These are phyloP conservation scores for Drosophila tani DNA, from an alignment of 1,140 invertebrate species.

Conservation along the genomic window DNA sequence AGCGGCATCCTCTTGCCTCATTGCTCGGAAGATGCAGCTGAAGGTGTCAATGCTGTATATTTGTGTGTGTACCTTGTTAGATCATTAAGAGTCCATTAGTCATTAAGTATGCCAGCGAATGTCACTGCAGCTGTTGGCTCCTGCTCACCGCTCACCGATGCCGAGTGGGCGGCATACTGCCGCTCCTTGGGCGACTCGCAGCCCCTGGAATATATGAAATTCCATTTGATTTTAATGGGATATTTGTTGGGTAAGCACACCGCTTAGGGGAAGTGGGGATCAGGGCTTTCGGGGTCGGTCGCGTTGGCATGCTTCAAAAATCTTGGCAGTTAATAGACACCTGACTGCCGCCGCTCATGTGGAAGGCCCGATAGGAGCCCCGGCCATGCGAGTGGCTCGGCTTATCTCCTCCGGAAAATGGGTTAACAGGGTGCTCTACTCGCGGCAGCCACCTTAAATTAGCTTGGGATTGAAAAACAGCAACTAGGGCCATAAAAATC, in stretches of 20 bases:
- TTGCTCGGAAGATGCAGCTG: conserved; percentile 61
- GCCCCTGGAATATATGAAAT: conserved; percentile 57
- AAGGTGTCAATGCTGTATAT: conserved; percentile 56
- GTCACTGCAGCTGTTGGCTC: conserved; percentile 50
- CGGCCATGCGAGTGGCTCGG: conserved; percentile 38
- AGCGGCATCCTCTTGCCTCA: conserved; percentile 59
- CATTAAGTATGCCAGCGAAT: conserved; percentile 67
- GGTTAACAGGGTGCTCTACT: conserved; percentile 30
- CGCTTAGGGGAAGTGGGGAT: conserved; percentile 1
- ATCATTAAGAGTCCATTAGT: conserved; percentile 82
- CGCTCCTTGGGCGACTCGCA: not conserved
- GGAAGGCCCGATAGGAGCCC: conserved; percentile 45
- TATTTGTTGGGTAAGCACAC: conserved; percentile 54
- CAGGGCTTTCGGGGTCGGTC: not conserved
- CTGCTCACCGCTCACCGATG: not conserved
- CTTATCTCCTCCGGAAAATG: conserved; percentile 50
- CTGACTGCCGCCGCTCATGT: conserved; percentile 42
- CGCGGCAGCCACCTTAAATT: conserved; percentile 18
- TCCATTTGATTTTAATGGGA: conserved; percentile 78
- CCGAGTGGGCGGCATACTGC: not conserved
- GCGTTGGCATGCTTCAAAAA: conserved; percentile 47
- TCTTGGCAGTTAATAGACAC: conserved; percentile 55
- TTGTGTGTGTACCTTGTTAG: conserved; percentile 66
- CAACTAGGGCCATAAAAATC: conserved; percentile 32
- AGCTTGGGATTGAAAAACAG: conserved; percentile 29